phyloP scores from a whole-genome alignment of 2,797 vertebrate genomes.

The Tiaroga cobitis region DNA sequence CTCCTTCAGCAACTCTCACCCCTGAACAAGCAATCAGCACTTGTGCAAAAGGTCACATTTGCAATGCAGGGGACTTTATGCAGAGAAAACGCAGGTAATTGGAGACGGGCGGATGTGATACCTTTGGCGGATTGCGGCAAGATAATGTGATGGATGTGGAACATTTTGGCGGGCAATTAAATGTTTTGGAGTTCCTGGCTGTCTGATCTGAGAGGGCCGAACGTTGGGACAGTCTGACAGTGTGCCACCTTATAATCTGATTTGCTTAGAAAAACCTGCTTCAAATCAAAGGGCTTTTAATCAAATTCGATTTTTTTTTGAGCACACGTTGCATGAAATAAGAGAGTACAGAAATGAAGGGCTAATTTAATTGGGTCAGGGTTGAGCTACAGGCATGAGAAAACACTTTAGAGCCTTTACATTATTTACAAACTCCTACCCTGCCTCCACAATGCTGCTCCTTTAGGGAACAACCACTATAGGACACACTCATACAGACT shows the following conservation, averaged over 20 bases:
- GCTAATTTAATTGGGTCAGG: conserved; percentile 81
- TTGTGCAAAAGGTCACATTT: conserved; percentile 98
- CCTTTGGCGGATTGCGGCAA: conserved; percentile 77
- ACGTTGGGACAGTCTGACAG: conserved; percentile 40
- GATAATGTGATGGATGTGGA: conserved; percentile 86
- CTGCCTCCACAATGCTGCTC: conserved; percentile 55
- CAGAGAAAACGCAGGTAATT: conserved; percentile 89
- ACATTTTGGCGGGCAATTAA: conserved; percentile 87
- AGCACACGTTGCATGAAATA: conserved; percentile 4
- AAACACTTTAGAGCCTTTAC: conserved; percentile 80
- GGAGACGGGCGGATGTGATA: conserved; percentile 87
- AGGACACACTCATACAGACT: conserved; percentile 12
- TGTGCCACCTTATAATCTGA: conserved; percentile 53
- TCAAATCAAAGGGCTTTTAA: conserved; percentile 50
- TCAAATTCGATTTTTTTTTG: conserved; percentile 49
- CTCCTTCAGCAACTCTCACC: conserved; percentile 27
- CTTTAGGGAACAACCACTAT: conserved; percentile 64
- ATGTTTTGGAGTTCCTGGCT: conserved; percentile 75
- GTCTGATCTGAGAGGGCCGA: conserved; percentile 63
- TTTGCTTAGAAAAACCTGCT: conserved; percentile 35
- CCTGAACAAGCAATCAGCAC: conserved; percentile 89
- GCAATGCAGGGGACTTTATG: conserved; percentile 86
- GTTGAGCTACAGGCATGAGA: conserved; percentile 65
- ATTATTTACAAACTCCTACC: conserved; percentile 77
- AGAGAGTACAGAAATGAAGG: conserved; percentile 41